These are phyloP conservation scores for Temnothorax unifasciatus DNA, from an alignment of 2,888 invertebrate species.

Conservation along the genomic window DNA sequence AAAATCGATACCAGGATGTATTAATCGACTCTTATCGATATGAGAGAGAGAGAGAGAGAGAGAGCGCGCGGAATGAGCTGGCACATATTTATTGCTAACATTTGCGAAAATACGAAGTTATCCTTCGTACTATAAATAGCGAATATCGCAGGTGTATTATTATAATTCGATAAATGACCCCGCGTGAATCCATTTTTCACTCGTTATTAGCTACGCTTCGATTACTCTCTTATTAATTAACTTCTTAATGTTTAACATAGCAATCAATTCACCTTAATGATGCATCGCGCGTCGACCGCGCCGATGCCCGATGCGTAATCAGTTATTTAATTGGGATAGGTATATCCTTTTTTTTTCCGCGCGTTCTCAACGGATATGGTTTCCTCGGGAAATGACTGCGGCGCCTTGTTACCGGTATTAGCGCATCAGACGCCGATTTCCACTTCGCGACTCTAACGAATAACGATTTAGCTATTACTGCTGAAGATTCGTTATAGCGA, in stretches of 20 bases:
- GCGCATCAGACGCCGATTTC: neutral
- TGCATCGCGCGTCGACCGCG: neutral
- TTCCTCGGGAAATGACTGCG: slow-evolving; percentile 22
- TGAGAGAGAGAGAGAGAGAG: no score
- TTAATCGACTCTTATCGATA: slow-evolving; percentile 37
- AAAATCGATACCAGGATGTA: slow-evolving; percentile 28
- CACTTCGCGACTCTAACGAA: neutral
- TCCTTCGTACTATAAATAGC: neutral
- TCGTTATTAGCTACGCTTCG: neutral
- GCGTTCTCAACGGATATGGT: slow-evolving; percentile 28
- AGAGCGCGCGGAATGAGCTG: neutral
- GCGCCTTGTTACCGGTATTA: slow-evolving; percentile 21
- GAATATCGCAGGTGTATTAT: neutral
- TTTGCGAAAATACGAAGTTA: neutral
- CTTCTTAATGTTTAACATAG: neutral
- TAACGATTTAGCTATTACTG: neutral
- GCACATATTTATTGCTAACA: neutral
- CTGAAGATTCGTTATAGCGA: neutral
- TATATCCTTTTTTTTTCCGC: neutral
- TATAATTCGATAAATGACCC: neutral
- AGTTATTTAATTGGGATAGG: slow-evolving; percentile 3
- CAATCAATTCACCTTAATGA: neutral
- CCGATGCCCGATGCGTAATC: neutral
- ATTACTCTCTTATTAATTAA: neutral
- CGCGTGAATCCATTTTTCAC: neutral